Conservation (phyloP, 2,888 invertebrate genomes). For the Polyommatus iphigenia region DNA sequence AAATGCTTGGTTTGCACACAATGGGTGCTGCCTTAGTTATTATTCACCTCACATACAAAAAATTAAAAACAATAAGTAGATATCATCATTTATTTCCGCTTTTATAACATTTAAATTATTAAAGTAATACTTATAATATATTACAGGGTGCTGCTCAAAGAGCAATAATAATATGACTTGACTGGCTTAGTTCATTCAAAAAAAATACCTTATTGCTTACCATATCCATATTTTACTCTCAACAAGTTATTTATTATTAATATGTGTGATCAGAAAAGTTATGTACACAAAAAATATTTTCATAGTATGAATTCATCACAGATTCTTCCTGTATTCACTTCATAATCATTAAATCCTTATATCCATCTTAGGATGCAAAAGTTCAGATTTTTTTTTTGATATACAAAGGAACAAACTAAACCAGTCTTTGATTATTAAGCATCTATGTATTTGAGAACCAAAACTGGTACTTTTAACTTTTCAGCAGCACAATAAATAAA, state of each 20-base stretch:
- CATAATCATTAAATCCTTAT: conserved; percentile 54
- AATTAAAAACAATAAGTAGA: conserved; percentile 45
- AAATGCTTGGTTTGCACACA: too few relatives aligned
- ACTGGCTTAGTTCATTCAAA: conserved; percentile 59
- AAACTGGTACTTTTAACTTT: background rate
- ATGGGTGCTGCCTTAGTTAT: too few relatives aligned
- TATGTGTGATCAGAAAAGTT: conserved; percentile 40
- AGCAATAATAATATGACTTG: conserved; percentile 59
- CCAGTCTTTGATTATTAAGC: conserved; percentile 32
- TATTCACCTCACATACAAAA: background rate
- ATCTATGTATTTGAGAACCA: background rate
- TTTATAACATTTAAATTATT: conserved; percentile 75
- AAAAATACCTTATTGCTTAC: conserved; percentile 48
- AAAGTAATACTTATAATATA: conserved; percentile 79
- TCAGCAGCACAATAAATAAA: conserved; percentile 42
- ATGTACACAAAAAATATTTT: conserved; percentile 57
- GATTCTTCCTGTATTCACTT: conserved; percentile 74
- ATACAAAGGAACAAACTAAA: conserved; percentile 45
- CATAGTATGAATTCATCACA: conserved; percentile 75
- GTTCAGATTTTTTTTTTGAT: conserved; percentile 56
- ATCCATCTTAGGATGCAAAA: conserved; percentile 45
- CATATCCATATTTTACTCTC: conserved; percentile 31
- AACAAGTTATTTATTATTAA: conserved; percentile 42
- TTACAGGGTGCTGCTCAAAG: conserved; percentile 67
- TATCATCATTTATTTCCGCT: conserved; percentile 72